These are phyloP conservation scores for Chlorospingus semifuscus DNA, from an alignment of 2,797 vertebrate genomes.

Conservation along the genomic window DNA sequence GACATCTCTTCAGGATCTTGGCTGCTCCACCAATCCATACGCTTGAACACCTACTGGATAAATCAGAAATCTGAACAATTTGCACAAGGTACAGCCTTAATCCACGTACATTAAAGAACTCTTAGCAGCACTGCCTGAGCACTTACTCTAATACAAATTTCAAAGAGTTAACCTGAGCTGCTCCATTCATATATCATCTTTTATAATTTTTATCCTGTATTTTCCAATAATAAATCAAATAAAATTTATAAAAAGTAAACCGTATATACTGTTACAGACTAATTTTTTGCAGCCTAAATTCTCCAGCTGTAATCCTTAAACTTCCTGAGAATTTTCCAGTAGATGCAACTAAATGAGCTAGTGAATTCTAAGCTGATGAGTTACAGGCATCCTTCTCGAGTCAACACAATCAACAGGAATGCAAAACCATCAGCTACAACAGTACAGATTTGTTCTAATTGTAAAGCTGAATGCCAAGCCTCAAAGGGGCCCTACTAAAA, in stretches of 20 bases:
- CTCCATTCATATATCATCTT: background rate
- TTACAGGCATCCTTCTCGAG: background rate
- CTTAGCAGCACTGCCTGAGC: constrained; percentile 6
- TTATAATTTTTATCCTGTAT: background rate
- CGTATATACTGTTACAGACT: background rate
- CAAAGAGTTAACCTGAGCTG: constrained; percentile 4
- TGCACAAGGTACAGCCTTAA: background rate
- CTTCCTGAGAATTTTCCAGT: constrained; percentile 39
- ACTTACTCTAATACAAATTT: constrained; percentile 40
- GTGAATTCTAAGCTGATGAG: constrained; percentile 12
- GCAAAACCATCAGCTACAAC: background rate
- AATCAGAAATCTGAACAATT: background rate
- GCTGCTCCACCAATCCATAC: background rate
- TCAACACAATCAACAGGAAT: constrained; percentile 43
- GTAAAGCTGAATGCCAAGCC: background rate
- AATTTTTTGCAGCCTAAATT: constrained; percentile 31
- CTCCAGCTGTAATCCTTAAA: constrained; percentile 21
- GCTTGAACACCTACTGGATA: background rate
- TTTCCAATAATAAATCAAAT: background rate
- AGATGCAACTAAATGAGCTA: constrained; percentile 36
- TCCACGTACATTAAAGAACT: constrained; percentile 1
- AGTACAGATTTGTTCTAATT: background rate
- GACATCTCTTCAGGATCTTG: background rate
- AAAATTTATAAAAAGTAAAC: background rate
- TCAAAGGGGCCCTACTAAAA: background rate